Evolutionary conservation across 1,140 invertebrate species (phyloP), one percentile per base, ranked within the genome.

Genomic region (Euschistus heros): DNA sequence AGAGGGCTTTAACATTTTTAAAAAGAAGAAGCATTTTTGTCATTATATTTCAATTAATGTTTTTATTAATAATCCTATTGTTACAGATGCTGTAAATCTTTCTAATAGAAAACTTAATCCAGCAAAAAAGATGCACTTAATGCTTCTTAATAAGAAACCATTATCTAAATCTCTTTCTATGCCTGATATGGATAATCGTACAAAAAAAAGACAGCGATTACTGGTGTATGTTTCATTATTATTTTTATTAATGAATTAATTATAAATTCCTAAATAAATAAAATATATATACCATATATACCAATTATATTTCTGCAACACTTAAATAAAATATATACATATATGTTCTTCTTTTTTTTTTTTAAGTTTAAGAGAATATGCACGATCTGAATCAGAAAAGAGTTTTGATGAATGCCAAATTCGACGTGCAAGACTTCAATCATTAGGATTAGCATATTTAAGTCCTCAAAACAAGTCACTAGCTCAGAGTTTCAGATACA

Each of bases 401-500:
- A 85, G 82, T 68, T 86, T 90, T 69, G 84, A 88, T 70, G 82
- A 87, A 67, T 80, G 79, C 68, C 81, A 84, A 44, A 80, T 88
- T 64, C 75, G 79, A 20, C 76, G 80, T 37, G 84, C 84, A 0
- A 77, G 82, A 59, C 69, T 86, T 10, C 82, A 84, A 69, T 82
- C 84, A 20, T 73, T 86, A 20, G 85, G 85, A 1, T 68, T 85
- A 47, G 85, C 86, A 13, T 87, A 88, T 69, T 71, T 84, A 8
- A 86, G 82, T 71, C 86, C 87, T 13, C 86, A 88, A 71, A 88
- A 89, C 71, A 85, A 85, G 71, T 84, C 83, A 17, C 74, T 90
- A 60, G 88, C 87, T 0, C 87, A 90, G 71, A 88, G 86, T 72
- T 90, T 90, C 74, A 80, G 88, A 22, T 92, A 92, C 71, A 91